phyloP scores from a whole-genome alignment of 2,113 vertebrate genomes.

The Bombycilla garrulus region DNA sequence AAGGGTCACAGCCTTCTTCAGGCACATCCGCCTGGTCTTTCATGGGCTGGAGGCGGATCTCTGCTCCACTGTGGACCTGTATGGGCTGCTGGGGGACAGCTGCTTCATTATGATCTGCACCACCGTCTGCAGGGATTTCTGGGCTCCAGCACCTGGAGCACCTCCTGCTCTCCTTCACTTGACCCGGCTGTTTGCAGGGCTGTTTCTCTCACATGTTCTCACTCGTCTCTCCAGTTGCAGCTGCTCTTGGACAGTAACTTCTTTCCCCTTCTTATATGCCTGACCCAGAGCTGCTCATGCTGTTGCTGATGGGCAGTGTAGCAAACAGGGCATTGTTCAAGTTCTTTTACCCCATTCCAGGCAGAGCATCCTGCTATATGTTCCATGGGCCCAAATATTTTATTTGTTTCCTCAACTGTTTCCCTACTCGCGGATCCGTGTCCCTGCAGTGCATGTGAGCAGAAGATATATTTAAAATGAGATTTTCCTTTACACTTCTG shows the following conservation, averaged over 20 bases:
- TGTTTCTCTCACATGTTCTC: background rate
- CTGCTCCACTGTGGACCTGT: background rate
- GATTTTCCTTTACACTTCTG: background rate
- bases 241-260: background rate
- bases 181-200: background rate
- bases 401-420: background rate
- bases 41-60: background rate
- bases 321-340: background rate
- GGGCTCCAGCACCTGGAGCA: accelerated
- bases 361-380: background rate
- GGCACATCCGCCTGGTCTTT: background rate
- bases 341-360: background rate
- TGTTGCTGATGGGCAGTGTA: background rate
- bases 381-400: background rate
- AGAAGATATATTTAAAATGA: background rate
- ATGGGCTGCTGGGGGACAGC: background rate
- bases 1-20: background rate
- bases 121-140: background rate
- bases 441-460: background rate
- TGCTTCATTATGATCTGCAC: background rate
- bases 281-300: background rate
- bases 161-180: background rate
- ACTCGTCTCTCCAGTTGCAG: background rate
- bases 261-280: background rate
- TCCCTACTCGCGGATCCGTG: background rate